phyloP scores from a whole-genome alignment of 2,888 invertebrate genomes.

The Willowsia nigromaculata region DNA sequence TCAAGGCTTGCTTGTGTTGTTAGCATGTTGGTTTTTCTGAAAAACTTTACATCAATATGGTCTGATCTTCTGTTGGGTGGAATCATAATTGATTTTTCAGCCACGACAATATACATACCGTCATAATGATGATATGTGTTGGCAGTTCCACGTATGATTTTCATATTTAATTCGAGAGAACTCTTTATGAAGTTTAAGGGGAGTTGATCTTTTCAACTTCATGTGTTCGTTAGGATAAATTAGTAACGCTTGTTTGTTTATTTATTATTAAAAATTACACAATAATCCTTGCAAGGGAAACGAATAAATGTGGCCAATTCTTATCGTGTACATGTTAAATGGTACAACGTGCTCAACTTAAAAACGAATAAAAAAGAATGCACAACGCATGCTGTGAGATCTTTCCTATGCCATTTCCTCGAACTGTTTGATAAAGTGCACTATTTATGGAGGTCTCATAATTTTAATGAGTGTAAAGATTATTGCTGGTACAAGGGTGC shows the following conservation, averaged over 20 bases:
- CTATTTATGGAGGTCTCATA: neutral
- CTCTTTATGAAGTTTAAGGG: neutral
- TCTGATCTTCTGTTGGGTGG: neutral
- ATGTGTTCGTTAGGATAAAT: constrained; percentile 28
- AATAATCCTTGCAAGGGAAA: neutral
- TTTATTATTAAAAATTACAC: neutral
- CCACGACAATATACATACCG: neutral
- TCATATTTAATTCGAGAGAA: neutral
- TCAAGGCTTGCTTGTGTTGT: neutral
- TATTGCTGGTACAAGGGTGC: constrained; percentile 19
- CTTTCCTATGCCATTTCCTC: neutral
- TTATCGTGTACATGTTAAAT: neutral
- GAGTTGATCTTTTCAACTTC: neutral
- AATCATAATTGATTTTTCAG: constrained; percentile 11
- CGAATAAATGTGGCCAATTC: neutral
- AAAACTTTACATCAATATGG: neutral
- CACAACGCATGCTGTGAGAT: neutral
- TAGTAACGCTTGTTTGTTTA: neutral
- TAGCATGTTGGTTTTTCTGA: constrained; percentile 16
- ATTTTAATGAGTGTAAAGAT: neutral
- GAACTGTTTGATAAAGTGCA: constrained; percentile 24
- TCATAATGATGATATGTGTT: neutral
- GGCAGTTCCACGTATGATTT: neutral
- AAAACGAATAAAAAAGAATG: too few species aligned
- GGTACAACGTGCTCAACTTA: neutral